Base-by-base conservation (phyloP, 2,888 invertebrate genomes). In the Netelia inedita region DNA sequence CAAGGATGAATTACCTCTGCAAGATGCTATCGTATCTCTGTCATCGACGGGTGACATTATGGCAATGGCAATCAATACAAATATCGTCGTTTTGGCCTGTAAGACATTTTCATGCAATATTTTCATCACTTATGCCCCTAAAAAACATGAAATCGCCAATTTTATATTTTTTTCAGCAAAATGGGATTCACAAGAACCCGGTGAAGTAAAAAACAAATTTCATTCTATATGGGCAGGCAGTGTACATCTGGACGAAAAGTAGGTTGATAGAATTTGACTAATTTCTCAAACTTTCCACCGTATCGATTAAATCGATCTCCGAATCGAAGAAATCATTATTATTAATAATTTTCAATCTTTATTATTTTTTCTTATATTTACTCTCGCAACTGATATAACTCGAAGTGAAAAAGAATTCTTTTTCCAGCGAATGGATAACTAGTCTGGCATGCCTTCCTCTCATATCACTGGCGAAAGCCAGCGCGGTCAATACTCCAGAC, bases 41-140 rank as follows among this genome's bases (percentile, higher is more conserved):
- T 96, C 97, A 11, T 97, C 97, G 1, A 95, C 96, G 59, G 96
- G 96, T 61, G 97, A 97, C 91, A 91, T 97, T 35, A 94, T 97
- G 86, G 96, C 95, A 0, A 91, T 97, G 84, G 96, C 96, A 0
- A 95, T 95, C 90, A 95, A 95, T 73, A 95, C 96, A 84, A 95
- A 95, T 89, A 93, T 97, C 82, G 96, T 96, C 0, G 94, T 97
- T 83, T 93, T 97, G 63, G 94, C 95, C 72, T 94, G 95, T 95
- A 91, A 92, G 94, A 91, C 79, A 76, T 63, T 16, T 50, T 23
- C 41, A 63, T 61, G 1, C 28, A 63, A 71, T 63, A 16, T n/a
- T 69, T 53, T 21, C 23, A 57, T 66, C 21, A 19, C 21, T 19
- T 35, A n/a, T 50, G 1, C n/a, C 9, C 66, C 28, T 11, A 53